Conservation (phyloP, 2,113 vertebrate genomes). For the Crypturellus undulatus region DNA sequence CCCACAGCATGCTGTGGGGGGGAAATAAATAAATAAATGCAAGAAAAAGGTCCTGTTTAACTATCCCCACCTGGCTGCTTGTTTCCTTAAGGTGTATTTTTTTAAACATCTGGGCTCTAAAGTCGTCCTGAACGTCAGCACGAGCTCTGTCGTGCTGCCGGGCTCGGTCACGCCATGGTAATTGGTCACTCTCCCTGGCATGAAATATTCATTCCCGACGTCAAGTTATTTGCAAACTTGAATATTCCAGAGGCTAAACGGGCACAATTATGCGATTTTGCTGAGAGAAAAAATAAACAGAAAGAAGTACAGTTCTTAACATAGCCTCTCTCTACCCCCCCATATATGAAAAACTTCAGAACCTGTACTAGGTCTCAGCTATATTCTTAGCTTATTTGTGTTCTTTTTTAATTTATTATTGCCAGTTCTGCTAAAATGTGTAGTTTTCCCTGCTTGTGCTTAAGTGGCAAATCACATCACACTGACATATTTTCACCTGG, state of each 20-base stretch:
- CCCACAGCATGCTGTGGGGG: not conserved
- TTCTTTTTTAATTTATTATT: slow-evolving; percentile 60
- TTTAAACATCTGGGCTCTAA: slow-evolving; percentile 34
- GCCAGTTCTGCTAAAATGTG: slow-evolving; percentile 25
- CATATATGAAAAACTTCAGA: slow-evolving; percentile 17
- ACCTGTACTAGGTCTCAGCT: slow-evolving; percentile 69
- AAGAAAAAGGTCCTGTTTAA: slow-evolving; percentile 18
- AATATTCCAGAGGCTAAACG: slow-evolving; percentile 67
- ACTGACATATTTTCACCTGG: slow-evolving; percentile 52
- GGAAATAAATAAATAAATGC: not conserved
- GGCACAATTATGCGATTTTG: slow-evolving; percentile 67
- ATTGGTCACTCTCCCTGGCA: slow-evolving; percentile 52
- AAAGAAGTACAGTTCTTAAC: slow-evolving; percentile 39
- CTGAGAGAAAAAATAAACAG: slow-evolving; percentile 60
- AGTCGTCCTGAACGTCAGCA: not conserved
- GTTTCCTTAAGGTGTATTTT: not conserved
- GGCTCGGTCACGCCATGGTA: slow-evolving; percentile 59
- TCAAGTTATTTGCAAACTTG: slow-evolving; percentile 64
- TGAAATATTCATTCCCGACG: slow-evolving; percentile 72
- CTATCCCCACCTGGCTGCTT: not conserved
- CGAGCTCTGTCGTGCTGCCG: not conserved
- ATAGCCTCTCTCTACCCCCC: slow-evolving; percentile 18
- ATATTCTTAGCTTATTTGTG: slow-evolving; percentile 59
- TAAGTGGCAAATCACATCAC: slow-evolving; percentile 62
- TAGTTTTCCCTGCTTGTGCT: slow-evolving; percentile 31